Evolutionary conservation across 2,113 vertebrate species (phyloP), one percentile per base, ranked within the genome.

Genomic region (Prochilodus magdalenae): DNA sequence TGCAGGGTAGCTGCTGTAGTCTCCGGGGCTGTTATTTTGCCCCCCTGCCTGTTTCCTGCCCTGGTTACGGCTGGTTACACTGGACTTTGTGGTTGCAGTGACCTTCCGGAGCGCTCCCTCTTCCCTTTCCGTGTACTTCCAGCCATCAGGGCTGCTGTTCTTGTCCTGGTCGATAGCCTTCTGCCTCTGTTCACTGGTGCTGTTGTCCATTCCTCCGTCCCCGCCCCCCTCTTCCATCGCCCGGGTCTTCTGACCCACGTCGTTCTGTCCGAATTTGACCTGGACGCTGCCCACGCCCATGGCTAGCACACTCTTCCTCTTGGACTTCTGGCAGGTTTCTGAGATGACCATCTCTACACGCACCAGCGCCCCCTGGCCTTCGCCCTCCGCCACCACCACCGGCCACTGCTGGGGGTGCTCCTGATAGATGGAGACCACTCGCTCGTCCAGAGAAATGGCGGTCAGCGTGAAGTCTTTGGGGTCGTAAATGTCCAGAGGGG

Each of bases 281-380:
- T 92, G 92, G 77, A 98, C 88, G 0, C 74, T 95, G n/a, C 96
- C 97, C 6, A 95, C 93, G 0, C 97, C 98, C 18, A 95, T 93
- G 0, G 96, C 97, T 69, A 99, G 92, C 3, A 96, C 90, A 4
- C 97, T 98, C 90, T 98, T 99, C 80, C 97, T 88, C 91, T 98
- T 99, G 16, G 95, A 97, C 88, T 98, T 99, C 94, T 99, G 97
- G 57, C 97, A 99, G 0, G 94, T 92, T 70, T 98, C 97, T 0
- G 97, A 97, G 87, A 99, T 98, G 30, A 96, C 93, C 96, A 99
- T 94, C 86, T 99, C 97, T 0, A 98, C 92, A 30, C 96, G 96
- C 14, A 99, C 93, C 76, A 99, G 89, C 0, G 94, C 87, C 0
- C 97, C 97, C 81, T 99, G 97, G 7, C 98, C 97, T 2, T 99